Percentiles rank a stretch among this genome's conserved stretches.
These are phyloP conservation scores for Cetonia aurata DNA, from an alignment of 2,888 invertebrate genomes.

Conservation along the genomic window DNA sequence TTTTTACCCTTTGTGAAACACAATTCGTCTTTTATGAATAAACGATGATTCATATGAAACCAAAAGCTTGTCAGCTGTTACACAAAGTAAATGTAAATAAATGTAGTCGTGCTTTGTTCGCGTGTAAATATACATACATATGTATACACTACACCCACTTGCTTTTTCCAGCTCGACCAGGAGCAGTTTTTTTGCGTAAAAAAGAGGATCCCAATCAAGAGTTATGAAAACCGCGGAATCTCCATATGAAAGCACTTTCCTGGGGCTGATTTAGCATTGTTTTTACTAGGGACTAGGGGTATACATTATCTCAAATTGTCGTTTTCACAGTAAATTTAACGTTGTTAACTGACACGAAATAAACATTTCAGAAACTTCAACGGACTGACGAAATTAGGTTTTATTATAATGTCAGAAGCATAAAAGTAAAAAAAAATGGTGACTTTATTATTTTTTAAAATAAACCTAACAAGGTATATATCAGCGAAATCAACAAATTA, in stretches of 20 bases:
- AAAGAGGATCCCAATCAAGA: constrained; percentile 31
- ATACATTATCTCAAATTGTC: too few relatives aligned
- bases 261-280: not conserved
- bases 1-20: constrained; percentile 13
- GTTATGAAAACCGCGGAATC: constrained; percentile 32
- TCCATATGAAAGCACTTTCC: constrained; percentile 29
- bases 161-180: constrained; percentile 18
- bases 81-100: constrained; percentile 8
- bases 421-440: too few relatives aligned
- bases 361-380: too few relatives aligned
- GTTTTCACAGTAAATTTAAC: too few relatives aligned
- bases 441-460: too few relatives aligned
- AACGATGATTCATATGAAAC: not conserved
- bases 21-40: constrained; percentile 16
- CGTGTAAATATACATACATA: not conserved
- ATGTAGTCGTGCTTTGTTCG: not conserved
- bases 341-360: too few relatives aligned
- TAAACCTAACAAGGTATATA: too few relatives aligned
- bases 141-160: not conserved
- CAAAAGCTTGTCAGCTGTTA: constrained; percentile 1
- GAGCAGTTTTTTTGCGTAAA: constrained; percentile 4
- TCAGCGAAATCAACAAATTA: too few relatives aligned
- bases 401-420: too few relatives aligned
- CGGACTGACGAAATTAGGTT: too few relatives aligned
- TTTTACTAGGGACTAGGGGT: not conserved